Evolutionary conservation across 2,797 vertebrate species (phyloP).

Genomic region (Chloroceryle amazona): DNA sequence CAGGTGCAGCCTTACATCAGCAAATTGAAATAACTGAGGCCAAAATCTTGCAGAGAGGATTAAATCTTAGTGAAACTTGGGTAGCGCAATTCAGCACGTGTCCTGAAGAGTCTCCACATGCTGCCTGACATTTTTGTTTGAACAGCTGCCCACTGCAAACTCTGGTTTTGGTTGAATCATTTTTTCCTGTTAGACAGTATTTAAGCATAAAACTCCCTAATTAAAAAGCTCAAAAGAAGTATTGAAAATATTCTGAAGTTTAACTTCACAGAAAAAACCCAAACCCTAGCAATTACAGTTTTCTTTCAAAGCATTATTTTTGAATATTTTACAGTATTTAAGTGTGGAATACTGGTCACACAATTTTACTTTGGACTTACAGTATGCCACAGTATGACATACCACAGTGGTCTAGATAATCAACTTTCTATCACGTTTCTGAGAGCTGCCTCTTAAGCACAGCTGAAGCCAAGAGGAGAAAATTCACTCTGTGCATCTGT

Average conservation of each 20-base stretch:
- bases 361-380: not conserved
- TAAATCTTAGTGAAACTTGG: not conserved
- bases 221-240: not conserved
- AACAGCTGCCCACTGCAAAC: not conserved
- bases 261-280: not conserved
- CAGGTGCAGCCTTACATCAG: not conserved
- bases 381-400: not conserved
- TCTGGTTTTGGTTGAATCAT: accelerated
- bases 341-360: not conserved
- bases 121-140: not conserved
- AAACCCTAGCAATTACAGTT: too few species aligned
- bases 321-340: not conserved
- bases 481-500: not conserved
- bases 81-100: not conserved
- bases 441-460: not conserved
- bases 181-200: not conserved
- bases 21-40: not conserved
- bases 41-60: not conserved
- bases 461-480: not conserved
- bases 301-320: not conserved
- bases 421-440: not conserved
- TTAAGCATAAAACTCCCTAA: not conserved
- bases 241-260: not conserved
- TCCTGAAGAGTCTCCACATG: not conserved
- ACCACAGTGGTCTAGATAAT: not conserved